Base-by-base conservation (phyloP, 92 coral and sea anemone genomes). In the Palythoa grandiflora region DNA sequence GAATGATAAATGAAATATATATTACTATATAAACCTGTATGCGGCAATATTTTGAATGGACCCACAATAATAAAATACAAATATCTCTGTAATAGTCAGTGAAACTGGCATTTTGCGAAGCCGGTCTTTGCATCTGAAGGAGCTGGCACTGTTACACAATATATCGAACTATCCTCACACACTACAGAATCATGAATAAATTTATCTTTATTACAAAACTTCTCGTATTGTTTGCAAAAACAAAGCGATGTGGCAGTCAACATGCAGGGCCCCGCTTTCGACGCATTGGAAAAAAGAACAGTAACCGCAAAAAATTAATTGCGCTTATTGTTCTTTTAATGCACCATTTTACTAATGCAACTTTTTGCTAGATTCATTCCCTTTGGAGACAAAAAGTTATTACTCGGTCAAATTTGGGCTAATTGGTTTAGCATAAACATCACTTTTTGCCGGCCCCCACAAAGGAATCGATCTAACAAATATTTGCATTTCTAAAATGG, bases 81-180 rank as follows among this genome's bases (percentile, higher is more conserved):
- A 50, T 5, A 3, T 52, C 48, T 52, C 47, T 76, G 80, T 20
- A 28, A 28, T 28, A 50, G 8, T 48, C 44, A 21, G 2, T 50
- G 6, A 52, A 40, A 50, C 37, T 74, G 78, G 19, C 20, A 28
- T 19, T 19, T 28, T 47, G 63, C 65, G 21, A 76, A 52, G 80
- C 80, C 48, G 80, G 80, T 76, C 80, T 76, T 76, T 76, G 65
- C 17, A 48, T 9, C n/a, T 76, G 3, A 76, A 63, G 20, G 39
- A 48, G 80, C 80, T 9, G 80, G 40, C 21, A 52, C 9, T 13
- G 65, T 76, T 3, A 21, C 1, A 28, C 5, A 6, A 20, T 0
- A 14, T 59, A 15, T 20, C 38, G 16, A 76, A n/a, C n/a, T 35
- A 20, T 21, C 35, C 3, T 76, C 65, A 76, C 3, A 19, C 17